Percentiles rank a stretch among this genome's conserved stretches.
Conservation (phyloP, 2,113 vertebrate genomes). For the Tympanuchus pallidicinctus region DNA sequence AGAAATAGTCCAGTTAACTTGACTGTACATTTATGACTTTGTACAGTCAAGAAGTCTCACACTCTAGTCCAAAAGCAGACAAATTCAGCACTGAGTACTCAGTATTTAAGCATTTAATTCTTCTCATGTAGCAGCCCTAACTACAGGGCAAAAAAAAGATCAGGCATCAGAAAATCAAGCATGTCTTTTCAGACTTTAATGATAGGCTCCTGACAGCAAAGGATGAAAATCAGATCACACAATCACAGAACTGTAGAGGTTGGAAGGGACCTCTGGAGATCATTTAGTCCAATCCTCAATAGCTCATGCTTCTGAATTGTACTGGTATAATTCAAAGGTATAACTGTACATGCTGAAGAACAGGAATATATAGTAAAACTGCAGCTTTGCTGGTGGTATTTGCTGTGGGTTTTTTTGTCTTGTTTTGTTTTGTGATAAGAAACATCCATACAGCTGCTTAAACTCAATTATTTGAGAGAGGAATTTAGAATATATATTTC, state of each 20-base stretch:
- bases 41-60: not conserved
- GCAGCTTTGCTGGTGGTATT: not conserved
- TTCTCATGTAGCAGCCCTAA: constrained; percentile 2
- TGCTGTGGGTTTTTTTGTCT: not conserved
- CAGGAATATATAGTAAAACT: not conserved
- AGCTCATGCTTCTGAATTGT: not conserved
- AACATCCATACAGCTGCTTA: not conserved
- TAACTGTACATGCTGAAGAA: not conserved
- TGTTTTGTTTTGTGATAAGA: not conserved
- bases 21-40: not conserved
- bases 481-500: not conserved
- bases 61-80: not conserved
- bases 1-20: not conserved
- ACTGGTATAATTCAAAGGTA: not conserved
- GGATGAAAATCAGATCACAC: not conserved
- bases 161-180: not conserved
- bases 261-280: not conserved
- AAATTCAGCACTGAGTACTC: not conserved
- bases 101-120: constrained; percentile 29
- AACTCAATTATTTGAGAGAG: not conserved
- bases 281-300: not conserved
- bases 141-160: not conserved
- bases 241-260: not conserved
- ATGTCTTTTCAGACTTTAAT: not conserved
- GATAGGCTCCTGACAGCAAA: constrained; percentile 30